Percentiles rank a stretch among this genome's conserved stretches.
Evolutionary conservation across 2,797 vertebrate species (phyloP).

Genomic region (Poeciliopsis paucimaculata): DNA sequence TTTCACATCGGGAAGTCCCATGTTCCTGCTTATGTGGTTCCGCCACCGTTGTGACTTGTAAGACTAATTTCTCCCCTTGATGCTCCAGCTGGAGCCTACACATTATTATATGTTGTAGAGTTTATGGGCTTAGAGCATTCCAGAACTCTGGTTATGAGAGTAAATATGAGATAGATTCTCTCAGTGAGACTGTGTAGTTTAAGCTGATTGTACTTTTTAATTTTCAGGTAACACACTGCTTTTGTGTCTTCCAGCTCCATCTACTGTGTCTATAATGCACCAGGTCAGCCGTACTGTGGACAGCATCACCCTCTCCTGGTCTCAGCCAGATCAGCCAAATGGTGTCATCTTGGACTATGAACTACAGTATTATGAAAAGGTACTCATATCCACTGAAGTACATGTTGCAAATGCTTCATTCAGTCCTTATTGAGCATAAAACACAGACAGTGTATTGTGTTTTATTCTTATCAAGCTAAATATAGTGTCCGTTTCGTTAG

Average conservation of each 20-base stretch:
- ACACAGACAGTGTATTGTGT: conserved; percentile 8
- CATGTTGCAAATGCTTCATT: not conserved
- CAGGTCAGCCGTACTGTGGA: conserved; percentile 95
- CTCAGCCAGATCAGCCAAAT: conserved; percentile 97
- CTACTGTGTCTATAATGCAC: conserved; percentile 97
- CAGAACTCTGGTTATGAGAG: conserved; percentile 40
- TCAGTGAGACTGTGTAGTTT: conserved; percentile 28
- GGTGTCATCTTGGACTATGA: conserved; percentile 98
- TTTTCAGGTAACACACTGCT: conserved; percentile 30
- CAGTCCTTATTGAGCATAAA: not conserved
- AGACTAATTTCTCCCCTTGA: conserved; percentile 28
- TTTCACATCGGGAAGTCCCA: conserved; percentile 69
- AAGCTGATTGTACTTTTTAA: conserved; percentile 29
- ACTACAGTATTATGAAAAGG: conserved; percentile 97
- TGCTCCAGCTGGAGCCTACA: conserved; percentile 40
- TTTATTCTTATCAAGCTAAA: conserved; percentile 11
- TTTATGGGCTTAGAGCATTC: conserved; percentile 51
- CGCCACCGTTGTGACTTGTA: conserved; percentile 56
- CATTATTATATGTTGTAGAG: conserved; percentile 47
- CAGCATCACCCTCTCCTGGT: conserved; percentile 98
- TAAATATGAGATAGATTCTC: conserved; percentile 52
- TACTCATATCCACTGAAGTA: conserved; percentile 57
- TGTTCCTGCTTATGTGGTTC: conserved; percentile 51
- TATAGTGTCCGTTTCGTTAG: conserved; percentile 16
- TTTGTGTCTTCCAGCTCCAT: conserved; percentile 86